phyloP scores from a whole-genome alignment of 2,888 invertebrate genomes.

The Encarsia formosa region DNA sequence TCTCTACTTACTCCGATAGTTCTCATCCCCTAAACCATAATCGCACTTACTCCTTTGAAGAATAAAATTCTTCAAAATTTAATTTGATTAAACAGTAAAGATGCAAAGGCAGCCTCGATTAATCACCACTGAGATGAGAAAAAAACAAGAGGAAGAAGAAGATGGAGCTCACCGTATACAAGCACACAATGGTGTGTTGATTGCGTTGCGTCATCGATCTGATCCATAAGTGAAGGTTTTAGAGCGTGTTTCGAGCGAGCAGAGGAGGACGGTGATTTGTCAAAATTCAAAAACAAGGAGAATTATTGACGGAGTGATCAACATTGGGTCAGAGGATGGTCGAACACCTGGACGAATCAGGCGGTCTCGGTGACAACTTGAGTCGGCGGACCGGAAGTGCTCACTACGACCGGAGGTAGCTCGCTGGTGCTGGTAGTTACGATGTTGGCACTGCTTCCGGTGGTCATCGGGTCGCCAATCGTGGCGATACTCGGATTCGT shows the following conservation, averaged over 20 bases:
- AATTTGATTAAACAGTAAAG: not conserved
- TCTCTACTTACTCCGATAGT: too few relatives aligned
- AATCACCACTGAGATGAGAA: slow-evolving; percentile 1
- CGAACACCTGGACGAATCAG: slow-evolving; percentile 41
- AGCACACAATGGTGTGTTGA: slow-evolving; percentile 34
- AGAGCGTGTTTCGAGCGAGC: slow-evolving; percentile 38
- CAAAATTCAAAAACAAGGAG: too few relatives aligned
- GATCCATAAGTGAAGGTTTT: too few relatives aligned
- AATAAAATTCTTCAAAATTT: not conserved
- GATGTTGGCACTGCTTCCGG: slow-evolving; percentile 35
- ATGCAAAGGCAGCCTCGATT: slow-evolving; percentile 25
- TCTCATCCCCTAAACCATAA: too few relatives aligned
- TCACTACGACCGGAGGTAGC: too few relatives aligned
- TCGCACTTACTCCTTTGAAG: not conserved
- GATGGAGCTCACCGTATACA: slow-evolving; percentile 43
- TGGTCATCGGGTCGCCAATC: too few relatives aligned
- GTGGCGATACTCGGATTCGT: slow-evolving; percentile 36
- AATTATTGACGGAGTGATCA: slow-evolving; percentile 30
- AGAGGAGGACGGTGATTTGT: slow-evolving; percentile 36
- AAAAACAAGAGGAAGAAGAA: slow-evolving; percentile 22
- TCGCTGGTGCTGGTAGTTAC: slow-evolving; percentile 39
- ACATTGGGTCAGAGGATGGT: slow-evolving; percentile 2
- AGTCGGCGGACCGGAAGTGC: slow-evolving; percentile 44
- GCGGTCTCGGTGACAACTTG: slow-evolving; percentile 42
- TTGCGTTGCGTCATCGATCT: slow-evolving; percentile 33